Conservation (phyloP, 2,797 vertebrate species). For the Pelodytes ibericus region DNA sequence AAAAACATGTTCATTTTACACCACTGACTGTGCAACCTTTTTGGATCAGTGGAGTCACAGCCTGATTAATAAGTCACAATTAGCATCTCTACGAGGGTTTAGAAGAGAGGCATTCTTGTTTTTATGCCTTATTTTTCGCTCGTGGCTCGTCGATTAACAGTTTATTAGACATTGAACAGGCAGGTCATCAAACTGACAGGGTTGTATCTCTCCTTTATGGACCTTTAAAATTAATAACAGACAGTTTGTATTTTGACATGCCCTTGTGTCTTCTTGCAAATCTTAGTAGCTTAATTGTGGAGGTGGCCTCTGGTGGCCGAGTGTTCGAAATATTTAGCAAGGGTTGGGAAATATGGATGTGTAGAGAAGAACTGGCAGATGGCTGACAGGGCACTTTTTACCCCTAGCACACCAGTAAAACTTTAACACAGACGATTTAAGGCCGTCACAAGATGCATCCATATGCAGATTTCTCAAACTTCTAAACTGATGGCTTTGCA, state of each 20-base stretch:
- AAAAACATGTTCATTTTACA: constrained; percentile 81
- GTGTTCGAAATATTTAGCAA: constrained; percentile 87
- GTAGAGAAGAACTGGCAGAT: constrained; percentile 97
- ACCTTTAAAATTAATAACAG: constrained; percentile 79
- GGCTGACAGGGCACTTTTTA: constrained; percentile 99
- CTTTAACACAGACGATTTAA: constrained; percentile 99
- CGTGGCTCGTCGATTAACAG: constrained; percentile 67
- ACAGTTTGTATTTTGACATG: constrained; percentile 73
- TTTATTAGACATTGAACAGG: constrained; percentile 81
- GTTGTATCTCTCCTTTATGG: constrained; percentile 84
- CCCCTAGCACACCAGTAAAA: constrained; percentile 99
- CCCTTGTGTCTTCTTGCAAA: constrained; percentile 71
- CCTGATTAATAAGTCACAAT: constrained; percentile 87
- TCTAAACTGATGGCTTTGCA: constrained; percentile 98
- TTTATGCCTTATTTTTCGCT: constrained; percentile 48
- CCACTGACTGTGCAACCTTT: constrained; percentile 83
- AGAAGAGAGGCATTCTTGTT: constrained; percentile 69
- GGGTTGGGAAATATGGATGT: constrained; percentile 95
- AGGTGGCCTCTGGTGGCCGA: constrained; percentile 87
- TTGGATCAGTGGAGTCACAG: constrained; percentile 83
- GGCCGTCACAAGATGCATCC: constrained; percentile 92
- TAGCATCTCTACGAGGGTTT: constrained; percentile 80
- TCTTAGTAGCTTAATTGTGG: constrained; percentile 82
- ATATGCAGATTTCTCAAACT: constrained; percentile 93
- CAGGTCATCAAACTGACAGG: constrained; percentile 82